Evolutionary conservation across 2,797 vertebrate species (phyloP), one percentile per base, ranked within the genome.

Genomic region (Distichodus sexfasciatus): DNA sequence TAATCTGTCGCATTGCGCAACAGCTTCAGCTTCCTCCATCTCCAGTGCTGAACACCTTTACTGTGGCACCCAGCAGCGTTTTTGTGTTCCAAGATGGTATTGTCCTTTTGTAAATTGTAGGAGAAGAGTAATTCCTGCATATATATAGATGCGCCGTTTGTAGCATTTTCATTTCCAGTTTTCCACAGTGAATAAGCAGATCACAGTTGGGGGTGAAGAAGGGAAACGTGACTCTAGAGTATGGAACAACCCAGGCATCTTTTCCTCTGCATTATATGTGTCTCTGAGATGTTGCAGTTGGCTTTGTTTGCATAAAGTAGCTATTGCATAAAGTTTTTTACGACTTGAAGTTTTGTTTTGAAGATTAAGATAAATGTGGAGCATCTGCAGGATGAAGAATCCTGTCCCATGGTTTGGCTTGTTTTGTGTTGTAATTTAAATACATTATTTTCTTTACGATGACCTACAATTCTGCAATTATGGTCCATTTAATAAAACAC

Each of bases 1-100:
- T 87, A 82, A 92, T 89, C 79, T 85, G 84, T 86, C 87, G 74
- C 78, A 65, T 47, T 82, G 92, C 81, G 84, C 90, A 87, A 88
- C 76, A 79, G 88, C 87, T 90, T 92, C 90, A 69, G 82, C 86
- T 55, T 71, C 53, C 69, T 77, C 65, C 50, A 75, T 75, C 74
- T 71, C 64, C 55, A 71, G 48, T 36, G 50, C 43, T 60, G 59
- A 74, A 44, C 67, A 74, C 53, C 59, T 61, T 46, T 59, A 40
- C 24, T 15, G 41, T 50, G 28, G 6, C 71, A 74, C 67, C 67
- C 44, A 58, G 72, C 58, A 41, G 60, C 43, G 74, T 67, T 79
- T 69, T 44, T 72, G 26, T 61, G 12, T 4, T 43, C 44, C 31
- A 69, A 51, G 60, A 46, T 66, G 29, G 26, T 66, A 64, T 76